These are phyloP conservation scores for Microcaecilia unicolor DNA, from an alignment of 2,797 vertebrate genomes.

Conservation along the genomic window DNA sequence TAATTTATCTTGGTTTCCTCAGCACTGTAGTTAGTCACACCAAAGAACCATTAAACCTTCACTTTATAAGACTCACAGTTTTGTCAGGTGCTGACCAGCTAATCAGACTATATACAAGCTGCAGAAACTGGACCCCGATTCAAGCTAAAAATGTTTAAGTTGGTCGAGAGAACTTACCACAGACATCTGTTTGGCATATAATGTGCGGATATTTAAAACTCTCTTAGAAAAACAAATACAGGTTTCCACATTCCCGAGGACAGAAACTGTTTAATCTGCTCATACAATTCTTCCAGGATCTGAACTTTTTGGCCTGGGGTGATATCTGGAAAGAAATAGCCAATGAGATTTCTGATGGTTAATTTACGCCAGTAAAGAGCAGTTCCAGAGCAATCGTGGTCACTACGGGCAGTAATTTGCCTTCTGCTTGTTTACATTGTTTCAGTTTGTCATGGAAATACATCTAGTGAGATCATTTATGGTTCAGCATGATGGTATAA, in stretches of 20 bases:
- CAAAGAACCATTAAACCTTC: conserved; percentile 49
- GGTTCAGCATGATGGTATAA: conserved; percentile 63
- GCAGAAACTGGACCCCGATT: conserved; percentile 41
- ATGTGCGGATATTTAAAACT: conserved; percentile 76
- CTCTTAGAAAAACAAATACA: conserved; percentile 73
- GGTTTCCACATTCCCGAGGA: conserved; percentile 57
- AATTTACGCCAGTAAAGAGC: conserved; percentile 58
- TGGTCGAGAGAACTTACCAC: conserved; percentile 76
- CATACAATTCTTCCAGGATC: conserved; percentile 31
- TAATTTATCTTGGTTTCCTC: conserved; percentile 72
- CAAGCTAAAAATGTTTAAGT: conserved; percentile 56
- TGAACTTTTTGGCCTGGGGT: conserved; percentile 46
- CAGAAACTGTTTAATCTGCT: conserved; percentile 52
- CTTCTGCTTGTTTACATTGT: conserved; percentile 71
- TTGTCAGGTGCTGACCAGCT: conserved; percentile 82
- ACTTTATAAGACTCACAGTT: conserved; percentile 65
- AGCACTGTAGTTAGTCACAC: conserved; percentile 49
- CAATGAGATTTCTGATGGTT: conserved; percentile 64
- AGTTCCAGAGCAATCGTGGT: conserved; percentile 53
- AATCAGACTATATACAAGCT: conserved; percentile 24
- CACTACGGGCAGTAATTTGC: conserved; percentile 63
- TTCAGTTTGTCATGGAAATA: conserved; percentile 77
- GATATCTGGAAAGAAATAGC: conserved; percentile 58
- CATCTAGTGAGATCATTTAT: conserved; percentile 83
- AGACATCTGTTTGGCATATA: conserved; percentile 89